Evolutionary conservation across 1,140 invertebrate species (phyloP).

Genomic region (Argopecten irradians): DNA sequence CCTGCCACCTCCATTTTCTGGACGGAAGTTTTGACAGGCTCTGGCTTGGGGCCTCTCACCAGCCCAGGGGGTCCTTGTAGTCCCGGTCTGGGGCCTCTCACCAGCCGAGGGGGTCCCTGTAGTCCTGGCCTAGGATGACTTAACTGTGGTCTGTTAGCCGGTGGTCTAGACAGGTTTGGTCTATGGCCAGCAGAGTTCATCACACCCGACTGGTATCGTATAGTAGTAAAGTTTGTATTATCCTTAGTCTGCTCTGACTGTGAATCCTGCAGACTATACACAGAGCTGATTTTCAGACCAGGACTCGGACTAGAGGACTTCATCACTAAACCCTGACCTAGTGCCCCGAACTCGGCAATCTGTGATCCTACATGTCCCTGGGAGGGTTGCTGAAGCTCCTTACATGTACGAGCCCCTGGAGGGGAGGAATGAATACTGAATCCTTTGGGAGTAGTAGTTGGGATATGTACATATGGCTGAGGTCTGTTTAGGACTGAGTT

Average conservation of each 20-base stretch:
- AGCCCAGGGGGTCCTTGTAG: not conserved
- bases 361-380: not conserved
- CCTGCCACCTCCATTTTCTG: not conserved
- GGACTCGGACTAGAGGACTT: not conserved
- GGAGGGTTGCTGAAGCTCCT: constrained; percentile 26
- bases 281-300: not conserved
- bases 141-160: not conserved
- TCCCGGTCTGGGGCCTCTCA: not conserved
- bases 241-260: not conserved
- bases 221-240: not conserved
- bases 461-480: constrained; percentile 17
- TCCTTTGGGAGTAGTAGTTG: constrained; percentile 20
- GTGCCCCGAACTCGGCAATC: not conserved
- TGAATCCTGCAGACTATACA: not conserved
- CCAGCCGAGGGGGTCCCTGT: not conserved
- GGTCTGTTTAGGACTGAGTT: not conserved
- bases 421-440: constrained; percentile 35
- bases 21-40: constrained; percentile 4
- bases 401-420: constrained; percentile 35
- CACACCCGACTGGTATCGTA: not conserved
- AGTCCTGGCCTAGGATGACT: not conserved
- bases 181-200: not conserved
- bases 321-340: constrained; percentile 31
- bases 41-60: constrained; percentile 9
- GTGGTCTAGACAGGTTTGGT: not conserved